These are phyloP conservation scores for Mesopsocus fuscifrons DNA, from an alignment of 2,888 invertebrate species.

Conservation along the genomic window DNA sequence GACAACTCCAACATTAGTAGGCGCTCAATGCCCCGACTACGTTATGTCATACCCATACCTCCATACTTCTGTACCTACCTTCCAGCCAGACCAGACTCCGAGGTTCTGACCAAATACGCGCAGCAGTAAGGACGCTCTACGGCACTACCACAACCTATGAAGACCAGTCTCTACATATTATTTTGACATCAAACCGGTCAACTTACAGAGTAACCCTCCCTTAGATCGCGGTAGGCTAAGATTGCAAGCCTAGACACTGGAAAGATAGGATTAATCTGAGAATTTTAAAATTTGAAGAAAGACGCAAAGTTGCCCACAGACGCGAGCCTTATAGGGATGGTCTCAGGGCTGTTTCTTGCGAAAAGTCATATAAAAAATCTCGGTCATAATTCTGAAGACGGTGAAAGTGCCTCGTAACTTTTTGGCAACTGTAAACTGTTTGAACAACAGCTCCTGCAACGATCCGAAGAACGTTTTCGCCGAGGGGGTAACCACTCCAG, in stretches of 20 bases:
- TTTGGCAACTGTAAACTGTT: too few relatives aligned
- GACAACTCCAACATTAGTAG: too few relatives aligned
- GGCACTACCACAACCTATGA: neutral
- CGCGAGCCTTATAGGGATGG: slow-evolving; percentile 1
- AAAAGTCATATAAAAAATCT: neutral
- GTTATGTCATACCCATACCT: too few relatives aligned
- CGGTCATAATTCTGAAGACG: neutral
- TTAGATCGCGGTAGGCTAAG: neutral
- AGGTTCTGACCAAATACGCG: neutral
- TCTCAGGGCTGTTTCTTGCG: slow-evolving; percentile 7
- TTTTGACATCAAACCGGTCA: too few relatives aligned
- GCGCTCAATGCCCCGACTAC: too few relatives aligned
- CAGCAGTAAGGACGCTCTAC: neutral
- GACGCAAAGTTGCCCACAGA: slow-evolving; percentile 1
- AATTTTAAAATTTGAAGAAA: neutral
- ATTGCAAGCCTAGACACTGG: neutral
- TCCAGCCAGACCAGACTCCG: neutral
- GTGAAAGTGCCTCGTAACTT: too few relatives aligned
- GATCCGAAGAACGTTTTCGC: too few relatives aligned
- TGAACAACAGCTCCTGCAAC: too few relatives aligned
- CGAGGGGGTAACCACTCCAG: too few relatives aligned
- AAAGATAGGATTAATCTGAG: neutral
- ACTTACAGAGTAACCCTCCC: too few relatives aligned
- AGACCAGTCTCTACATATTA: too few relatives aligned
- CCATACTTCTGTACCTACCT: too few relatives aligned